Base-by-base conservation (phyloP, 1,140 invertebrate species). In the Heliconius himera region DNA sequence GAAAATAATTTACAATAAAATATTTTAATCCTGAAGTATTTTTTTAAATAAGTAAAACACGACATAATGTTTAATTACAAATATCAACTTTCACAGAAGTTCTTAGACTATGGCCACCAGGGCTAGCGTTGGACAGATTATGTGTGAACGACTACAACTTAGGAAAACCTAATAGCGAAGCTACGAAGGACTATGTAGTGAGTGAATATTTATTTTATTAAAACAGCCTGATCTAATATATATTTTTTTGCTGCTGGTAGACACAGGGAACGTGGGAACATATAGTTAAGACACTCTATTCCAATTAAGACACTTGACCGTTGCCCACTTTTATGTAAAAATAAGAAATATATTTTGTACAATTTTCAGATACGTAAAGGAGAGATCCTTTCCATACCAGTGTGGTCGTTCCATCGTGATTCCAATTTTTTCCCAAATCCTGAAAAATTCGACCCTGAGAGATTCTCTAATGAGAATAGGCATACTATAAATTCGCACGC, bases 381-480 rank as follows among this genome's bases (percentile, higher is more conserved):
- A 11, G 85, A 84, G 16, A 36, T 70, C 1, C 2, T 89, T 0
- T 66, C 20, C 11, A 87, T 96, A 56, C 93, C 96, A 3, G 88
- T 93, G 8, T 95, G 83, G 78, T 84, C 88, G 2, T 82, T 96
- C 20, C 96, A 96, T 76, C 85, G 83, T 3, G 92, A 96, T 85
- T 88, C 94, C 13, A 79, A 93, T 41, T 95, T 94, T 81, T 96
- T 93, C 86, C 93, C 94, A 1, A 89, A 96, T 56, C 96, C 96
- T 1, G 84, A 87, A 0, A 94, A 93, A 75, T 96, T 96, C 72
- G 92, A 96, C 83, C 96, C 96, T 0, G 95, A 96, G 74, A 87
- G 96, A 36, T 96, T 96, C 73, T 94, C 91, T 26, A 94, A 95
- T 5, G 93, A 95, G 73, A 95, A 96, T 82, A 94, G 93, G 51